Evolutionary conservation across 2,888 invertebrate species (phyloP).

Genomic region (Melanophora roralis): DNA sequence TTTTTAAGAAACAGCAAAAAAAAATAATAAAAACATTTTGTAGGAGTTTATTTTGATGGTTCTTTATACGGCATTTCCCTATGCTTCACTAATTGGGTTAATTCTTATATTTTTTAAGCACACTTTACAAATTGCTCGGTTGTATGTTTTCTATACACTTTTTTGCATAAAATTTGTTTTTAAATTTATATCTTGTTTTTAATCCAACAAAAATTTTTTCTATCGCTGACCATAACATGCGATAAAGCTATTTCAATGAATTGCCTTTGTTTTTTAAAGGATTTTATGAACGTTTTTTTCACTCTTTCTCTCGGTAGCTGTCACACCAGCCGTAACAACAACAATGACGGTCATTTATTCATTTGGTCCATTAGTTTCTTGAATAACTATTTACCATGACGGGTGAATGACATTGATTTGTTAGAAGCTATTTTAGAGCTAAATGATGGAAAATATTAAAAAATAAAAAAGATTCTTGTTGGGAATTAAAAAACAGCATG

Average conservation of each 20-base stretch:
- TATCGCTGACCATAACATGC: background rate
- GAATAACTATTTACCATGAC: constrained; percentile 58
- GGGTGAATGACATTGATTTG: constrained; percentile 62
- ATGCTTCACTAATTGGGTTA: no score
- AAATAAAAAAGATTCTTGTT: constrained; percentile 6
- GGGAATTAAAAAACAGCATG: constrained; percentile 1
- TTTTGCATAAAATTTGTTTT: background rate
- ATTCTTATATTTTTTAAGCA: no score
- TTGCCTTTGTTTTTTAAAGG: constrained; percentile 39
- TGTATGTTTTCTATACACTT: background rate
- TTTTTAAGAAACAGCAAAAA: no score
- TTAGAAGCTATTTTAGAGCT: constrained; percentile 45
- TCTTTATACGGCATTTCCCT: no score
- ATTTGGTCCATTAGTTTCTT: constrained; percentile 64
- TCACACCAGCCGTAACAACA: constrained; percentile 45
- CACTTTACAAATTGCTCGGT: background rate
- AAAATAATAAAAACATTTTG: no score
- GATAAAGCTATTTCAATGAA: constrained; percentile 1
- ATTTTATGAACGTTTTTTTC: background rate
- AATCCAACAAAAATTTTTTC: background rate
- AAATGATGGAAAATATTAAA: constrained; percentile 15
- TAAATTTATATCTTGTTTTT: background rate
- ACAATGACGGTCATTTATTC: constrained; percentile 61
- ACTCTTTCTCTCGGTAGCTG: constrained; percentile 1
- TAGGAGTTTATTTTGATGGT: no score